phyloP scores from a whole-genome alignment of 2,113 vertebrate genomes.

The Turdus rufiventris region DNA sequence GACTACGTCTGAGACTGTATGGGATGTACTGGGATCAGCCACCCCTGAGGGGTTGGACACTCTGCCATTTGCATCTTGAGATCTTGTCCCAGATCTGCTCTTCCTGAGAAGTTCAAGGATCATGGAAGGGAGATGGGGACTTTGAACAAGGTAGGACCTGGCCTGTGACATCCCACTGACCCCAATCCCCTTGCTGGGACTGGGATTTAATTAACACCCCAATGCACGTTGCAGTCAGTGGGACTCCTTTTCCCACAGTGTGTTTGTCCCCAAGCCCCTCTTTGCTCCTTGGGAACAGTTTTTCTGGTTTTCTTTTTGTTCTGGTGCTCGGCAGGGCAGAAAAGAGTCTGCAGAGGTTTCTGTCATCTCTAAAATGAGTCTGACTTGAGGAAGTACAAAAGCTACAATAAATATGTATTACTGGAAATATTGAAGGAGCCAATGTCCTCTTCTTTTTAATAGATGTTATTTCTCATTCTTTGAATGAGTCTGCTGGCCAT shows the following conservation, averaged over 20 bases:
- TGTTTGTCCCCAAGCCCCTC: not conserved
- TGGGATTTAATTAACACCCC: not conserved
- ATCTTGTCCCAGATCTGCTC: not conserved
- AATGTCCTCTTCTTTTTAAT: not conserved
- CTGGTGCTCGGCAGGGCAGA: not conserved
- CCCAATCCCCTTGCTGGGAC: accelerated
- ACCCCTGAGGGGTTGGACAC: not conserved
- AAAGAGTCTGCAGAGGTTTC: not conserved
- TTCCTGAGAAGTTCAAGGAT: accelerated
- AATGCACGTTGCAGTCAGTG: not conserved
- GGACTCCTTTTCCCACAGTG: not conserved
- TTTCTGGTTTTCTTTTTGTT: not conserved
- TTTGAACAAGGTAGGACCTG: not conserved
- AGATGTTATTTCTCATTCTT: conserved; percentile 17
- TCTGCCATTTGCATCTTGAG: not conserved
- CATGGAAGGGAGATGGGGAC: not conserved
- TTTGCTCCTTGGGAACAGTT: not conserved
- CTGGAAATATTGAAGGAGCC: conserved; percentile 9
- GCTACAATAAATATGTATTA: not conserved
- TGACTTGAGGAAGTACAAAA: not conserved
- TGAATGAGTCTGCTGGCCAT: not conserved
- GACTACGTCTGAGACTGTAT: accelerated
- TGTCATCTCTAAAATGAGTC: not conserved
- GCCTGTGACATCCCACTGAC: not conserved
- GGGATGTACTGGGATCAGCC: not conserved